Percentiles rank a stretch among this genome's conserved stretches.
Evolutionary conservation across 2,797 vertebrate species (phyloP).

Genomic region (Antrozous pallidus): DNA sequence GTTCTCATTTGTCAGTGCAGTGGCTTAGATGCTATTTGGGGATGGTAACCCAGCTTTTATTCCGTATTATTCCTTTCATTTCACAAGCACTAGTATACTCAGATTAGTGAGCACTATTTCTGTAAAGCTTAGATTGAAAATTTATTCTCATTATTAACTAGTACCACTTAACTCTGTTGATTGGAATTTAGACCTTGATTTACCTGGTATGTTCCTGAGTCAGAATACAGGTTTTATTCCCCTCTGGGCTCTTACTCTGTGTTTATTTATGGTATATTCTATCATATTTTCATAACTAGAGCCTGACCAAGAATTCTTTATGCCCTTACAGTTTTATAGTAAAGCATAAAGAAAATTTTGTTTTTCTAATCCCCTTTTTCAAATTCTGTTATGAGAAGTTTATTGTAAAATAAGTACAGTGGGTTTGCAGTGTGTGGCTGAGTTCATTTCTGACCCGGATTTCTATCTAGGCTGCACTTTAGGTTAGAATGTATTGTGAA

Average conservation of each 20-base stretch:
- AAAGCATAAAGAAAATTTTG: constrained; percentile 7
- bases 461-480: background rate
- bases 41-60: background rate
- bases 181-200: background rate
- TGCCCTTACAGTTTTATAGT: background rate
- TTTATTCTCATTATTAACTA: background rate
- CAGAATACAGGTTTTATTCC: background rate
- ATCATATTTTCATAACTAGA: background rate
- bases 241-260: background rate
- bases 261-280: background rate
- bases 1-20: background rate
- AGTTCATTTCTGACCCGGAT: constrained; percentile 16
- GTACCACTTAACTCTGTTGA: background rate
- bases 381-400: background rate
- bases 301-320: background rate
- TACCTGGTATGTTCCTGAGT: background rate
- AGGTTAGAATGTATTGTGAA: background rate
- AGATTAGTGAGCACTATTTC: background rate
- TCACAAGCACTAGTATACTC: background rate
- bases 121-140: background rate
- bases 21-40: background rate
- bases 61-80: background rate
- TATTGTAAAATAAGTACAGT: background rate
- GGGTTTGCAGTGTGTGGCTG: background rate
- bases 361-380: background rate